Conservation (phyloP, 2,113 vertebrate genomes). For the Puffinus mauretanicus region DNA sequence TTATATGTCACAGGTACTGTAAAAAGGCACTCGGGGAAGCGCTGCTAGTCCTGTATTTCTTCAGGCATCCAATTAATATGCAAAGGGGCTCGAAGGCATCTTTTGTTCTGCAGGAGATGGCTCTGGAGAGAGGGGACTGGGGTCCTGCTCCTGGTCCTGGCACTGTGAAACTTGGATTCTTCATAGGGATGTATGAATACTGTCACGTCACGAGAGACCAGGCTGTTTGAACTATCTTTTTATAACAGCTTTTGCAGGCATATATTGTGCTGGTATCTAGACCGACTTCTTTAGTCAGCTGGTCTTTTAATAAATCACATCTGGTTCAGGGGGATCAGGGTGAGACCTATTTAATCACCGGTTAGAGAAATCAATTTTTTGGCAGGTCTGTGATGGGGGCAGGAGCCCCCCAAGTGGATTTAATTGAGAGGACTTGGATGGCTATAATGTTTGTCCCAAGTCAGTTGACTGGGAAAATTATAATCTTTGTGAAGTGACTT, state of each 20-base stretch:
- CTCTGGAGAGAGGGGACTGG: background rate
- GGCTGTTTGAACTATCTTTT: background rate
- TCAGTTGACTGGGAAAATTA: background rate
- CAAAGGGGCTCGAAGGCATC: background rate
- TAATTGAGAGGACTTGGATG: background rate
- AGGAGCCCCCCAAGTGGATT: background rate
- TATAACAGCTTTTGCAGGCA: background rate
- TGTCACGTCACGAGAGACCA: background rate
- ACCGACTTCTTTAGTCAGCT: background rate
- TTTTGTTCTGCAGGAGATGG: background rate
- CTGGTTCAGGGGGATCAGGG: background rate
- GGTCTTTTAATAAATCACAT: background rate
- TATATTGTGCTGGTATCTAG: background rate
- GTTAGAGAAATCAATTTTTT: background rate
- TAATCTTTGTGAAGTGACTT: background rate
- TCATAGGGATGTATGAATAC: background rate
- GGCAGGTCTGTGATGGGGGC: background rate
- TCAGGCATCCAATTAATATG: background rate
- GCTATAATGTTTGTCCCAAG: background rate
- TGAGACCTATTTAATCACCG: background rate
- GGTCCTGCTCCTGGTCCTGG: background rate
- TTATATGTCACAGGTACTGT: rapidly evolving
- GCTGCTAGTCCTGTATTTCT: background rate
- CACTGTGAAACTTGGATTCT: background rate
- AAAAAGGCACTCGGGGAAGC: background rate